Conservation (phyloP, 1,140 invertebrate genomes). For the Mycetomoellerius zeteki region DNA sequence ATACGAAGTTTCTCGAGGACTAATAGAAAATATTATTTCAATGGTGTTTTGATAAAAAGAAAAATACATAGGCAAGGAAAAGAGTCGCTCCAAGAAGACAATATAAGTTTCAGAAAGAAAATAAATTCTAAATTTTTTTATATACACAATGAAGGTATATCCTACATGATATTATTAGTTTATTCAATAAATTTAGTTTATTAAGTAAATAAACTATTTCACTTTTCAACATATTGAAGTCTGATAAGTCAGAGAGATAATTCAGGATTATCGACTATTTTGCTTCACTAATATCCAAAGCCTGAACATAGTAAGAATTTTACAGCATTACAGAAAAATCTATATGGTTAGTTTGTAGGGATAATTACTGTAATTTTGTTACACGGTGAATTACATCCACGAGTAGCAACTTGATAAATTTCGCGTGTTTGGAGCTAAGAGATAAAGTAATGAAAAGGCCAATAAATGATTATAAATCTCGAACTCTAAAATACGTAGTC, state of each 20-base stretch:
- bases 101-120: conserved; percentile 30
- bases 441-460: conserved; percentile 37
- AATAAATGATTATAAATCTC: conserved; percentile 1
- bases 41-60: conserved; percentile 5
- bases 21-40: conserved; percentile 24
- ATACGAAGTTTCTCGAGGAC: background rate
- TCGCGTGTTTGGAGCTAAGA: conserved; percentile 28
- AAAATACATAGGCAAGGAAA: background rate
- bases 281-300: conserved; percentile 57
- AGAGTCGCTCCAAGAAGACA: background rate
- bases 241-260: conserved; percentile 24
- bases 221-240: background rate
- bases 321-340: background rate
- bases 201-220: background rate
- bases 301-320: conserved; percentile 40
- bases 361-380: conserved; percentile 49
- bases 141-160: background rate
- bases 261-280: conserved; percentile 48
- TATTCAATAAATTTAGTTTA: background rate
- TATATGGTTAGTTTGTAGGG: conserved; percentile 23
- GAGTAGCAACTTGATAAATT: conserved; percentile 44
- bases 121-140: background rate
- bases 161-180: background rate
- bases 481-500: background rate
- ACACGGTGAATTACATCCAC: conserved; percentile 24